phyloP scores from a whole-genome alignment of 2,888 invertebrate genomes.

The Agrochola lota region DNA sequence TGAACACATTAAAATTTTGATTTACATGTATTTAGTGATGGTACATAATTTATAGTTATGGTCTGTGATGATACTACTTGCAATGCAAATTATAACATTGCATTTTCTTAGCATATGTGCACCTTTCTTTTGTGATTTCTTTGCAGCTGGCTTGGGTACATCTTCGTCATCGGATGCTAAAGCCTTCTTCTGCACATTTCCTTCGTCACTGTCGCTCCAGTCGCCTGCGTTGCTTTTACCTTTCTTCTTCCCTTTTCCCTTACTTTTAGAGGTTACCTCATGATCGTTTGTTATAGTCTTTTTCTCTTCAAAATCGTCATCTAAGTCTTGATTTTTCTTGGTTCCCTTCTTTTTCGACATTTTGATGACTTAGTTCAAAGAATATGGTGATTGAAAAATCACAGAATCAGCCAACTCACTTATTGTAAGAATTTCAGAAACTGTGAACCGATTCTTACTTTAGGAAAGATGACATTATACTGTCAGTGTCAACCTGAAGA shows the following conservation, averaged over 20 bases:
- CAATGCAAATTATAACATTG: not conserved
- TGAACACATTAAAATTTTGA: not conserved
- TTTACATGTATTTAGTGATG: not conserved
- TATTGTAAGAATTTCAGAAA: slow-evolving; percentile 14
- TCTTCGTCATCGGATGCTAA: slow-evolving; percentile 85
- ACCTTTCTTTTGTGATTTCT: slow-evolving; percentile 90
- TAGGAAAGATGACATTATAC: slow-evolving; percentile 1
- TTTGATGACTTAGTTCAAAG: slow-evolving; percentile 39
- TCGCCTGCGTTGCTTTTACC: slow-evolving; percentile 86
- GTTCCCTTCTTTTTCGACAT: slow-evolving; percentile 92
- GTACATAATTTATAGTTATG: slow-evolving; percentile 2
- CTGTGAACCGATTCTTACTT: not conserved
- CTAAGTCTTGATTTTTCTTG: slow-evolving; percentile 90
- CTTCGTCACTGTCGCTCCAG: slow-evolving; percentile 85
- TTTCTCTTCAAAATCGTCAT: slow-evolving; percentile 89
- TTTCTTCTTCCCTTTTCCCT: slow-evolving; percentile 88
- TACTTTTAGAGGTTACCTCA: slow-evolving; percentile 89
- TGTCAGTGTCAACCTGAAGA: slow-evolving; percentile 18
- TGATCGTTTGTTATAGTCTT: slow-evolving; percentile 75
- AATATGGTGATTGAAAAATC: slow-evolving; percentile 1
- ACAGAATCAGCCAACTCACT: slow-evolving; percentile 53
- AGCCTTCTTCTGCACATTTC: slow-evolving; percentile 73
- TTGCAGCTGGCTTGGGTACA: slow-evolving; percentile 80
- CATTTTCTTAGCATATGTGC: slow-evolving; percentile 52
- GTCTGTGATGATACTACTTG: not conserved